Percentiles rank a stretch among this genome's conserved stretches.
phyloP scores from a whole-genome alignment of 2,888 invertebrate species.

The Saturnia pavonia region DNA sequence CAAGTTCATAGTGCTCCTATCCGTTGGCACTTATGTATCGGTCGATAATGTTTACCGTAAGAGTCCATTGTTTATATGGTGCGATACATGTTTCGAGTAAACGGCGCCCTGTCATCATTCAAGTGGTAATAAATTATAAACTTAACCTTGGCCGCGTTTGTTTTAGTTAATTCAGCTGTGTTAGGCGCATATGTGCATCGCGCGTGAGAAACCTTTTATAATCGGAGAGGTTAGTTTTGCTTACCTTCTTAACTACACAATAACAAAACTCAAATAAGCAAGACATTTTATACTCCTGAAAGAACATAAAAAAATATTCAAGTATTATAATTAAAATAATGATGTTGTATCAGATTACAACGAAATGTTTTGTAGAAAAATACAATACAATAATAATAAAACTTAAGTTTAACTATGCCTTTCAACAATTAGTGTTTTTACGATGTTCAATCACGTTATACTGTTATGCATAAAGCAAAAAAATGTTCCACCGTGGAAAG shows the following conservation, averaged over 20 bases:
- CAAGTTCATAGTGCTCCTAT: slow-evolving; percentile 33
- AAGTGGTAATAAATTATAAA: slow-evolving; percentile 78
- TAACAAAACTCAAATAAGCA: slow-evolving; percentile 16
- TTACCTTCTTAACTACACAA: slow-evolving; percentile 17
- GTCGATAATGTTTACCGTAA: slow-evolving; percentile 34
- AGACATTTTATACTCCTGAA: background rate
- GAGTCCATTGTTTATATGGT: slow-evolving; percentile 64
- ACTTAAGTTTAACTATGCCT: slow-evolving; percentile 5
- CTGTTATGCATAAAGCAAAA: background rate
- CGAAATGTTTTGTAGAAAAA: slow-evolving; percentile 7
- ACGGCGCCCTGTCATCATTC: slow-evolving; percentile 60
- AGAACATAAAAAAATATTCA: background rate
- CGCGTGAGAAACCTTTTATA: slow-evolving; percentile 71
- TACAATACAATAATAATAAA: slow-evolving; percentile 7
- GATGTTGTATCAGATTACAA: slow-evolving; percentile 12
- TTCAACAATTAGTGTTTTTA: slow-evolving; percentile 7
- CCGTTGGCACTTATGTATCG: slow-evolving; percentile 8
- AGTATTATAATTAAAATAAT: slow-evolving; percentile 1
- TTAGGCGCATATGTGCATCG: slow-evolving; percentile 66
- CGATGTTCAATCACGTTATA: slow-evolving; percentile 4
- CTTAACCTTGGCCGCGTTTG: slow-evolving; percentile 76
- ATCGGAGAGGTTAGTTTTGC: slow-evolving; percentile 31
- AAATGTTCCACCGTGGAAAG: background rate
- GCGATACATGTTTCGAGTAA: slow-evolving; percentile 58
- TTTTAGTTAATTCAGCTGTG: slow-evolving; percentile 65